Base-by-base conservation (phyloP, 1,140 invertebrate genomes). In the Drosophila triauraria region DNA sequence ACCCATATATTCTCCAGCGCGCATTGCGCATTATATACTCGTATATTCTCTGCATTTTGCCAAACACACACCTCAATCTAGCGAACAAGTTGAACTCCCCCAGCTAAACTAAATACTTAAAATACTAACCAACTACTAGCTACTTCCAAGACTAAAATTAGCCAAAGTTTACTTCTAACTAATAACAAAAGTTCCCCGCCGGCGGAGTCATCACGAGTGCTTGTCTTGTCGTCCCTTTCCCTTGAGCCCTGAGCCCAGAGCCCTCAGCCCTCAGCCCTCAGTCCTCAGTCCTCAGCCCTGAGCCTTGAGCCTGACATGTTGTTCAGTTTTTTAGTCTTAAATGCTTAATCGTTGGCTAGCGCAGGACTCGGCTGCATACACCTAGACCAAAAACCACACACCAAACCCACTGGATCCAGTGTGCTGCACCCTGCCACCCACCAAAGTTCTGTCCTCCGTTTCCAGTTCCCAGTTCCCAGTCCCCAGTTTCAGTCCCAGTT, bases 11-110 rank as follows among this genome's bases (percentile, higher is more conserved):
- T 44, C 63, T 46, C 47, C 60, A 25, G 35, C 54, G 44, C 51
- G 38, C 42, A 71, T 32, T 71, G 48, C 17, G 27, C 27, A 43
- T 25, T 48, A 40, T 48, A 25, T 68, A 78, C 12, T n/a, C 38
- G 6, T 63, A 74, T 81, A 82, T 59, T 76, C 51, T 67, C 67
- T 82, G 80, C 76, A 82, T 78, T 71, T 62, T 81, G 78, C 74
- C 25, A 35, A 30, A 30, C 32, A 82, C 40, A 69, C 61, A 58
- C 61, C 30, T 38, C 20, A 40, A 57, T 46, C 23, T 58, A 83
- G 74, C 35, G 72, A 77, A n/a, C 53, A 72, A 59, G 59, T 79
- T 79, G 43, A 62, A 46, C 35, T 58, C 57, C 43, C 58, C 23
- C 40, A 65, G 51, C 48, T 32, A 75, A 76, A 65, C 43, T 20